Evolutionary conservation across 2,888 invertebrate genomes (phyloP), one percentile per base, ranked within the genome.

Genomic region (Blomia tropicalis): DNA sequence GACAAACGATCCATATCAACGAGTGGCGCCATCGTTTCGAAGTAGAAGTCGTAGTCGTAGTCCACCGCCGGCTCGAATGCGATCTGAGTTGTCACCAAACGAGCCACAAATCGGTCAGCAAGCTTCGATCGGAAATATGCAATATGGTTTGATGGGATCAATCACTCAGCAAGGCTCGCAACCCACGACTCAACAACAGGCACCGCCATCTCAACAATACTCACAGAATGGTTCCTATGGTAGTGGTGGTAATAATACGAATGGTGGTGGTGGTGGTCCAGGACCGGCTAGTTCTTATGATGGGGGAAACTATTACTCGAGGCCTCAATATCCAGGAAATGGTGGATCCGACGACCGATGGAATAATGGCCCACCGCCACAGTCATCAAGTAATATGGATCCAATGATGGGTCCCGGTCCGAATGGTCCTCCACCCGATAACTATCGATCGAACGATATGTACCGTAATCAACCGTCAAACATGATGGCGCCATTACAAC

Each of bases 241-340:
- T n/a, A 7, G 43, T 3, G 23, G 27, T n/a, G 5, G 43, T 3
- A 59, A 59, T 59, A 43, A 7, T 17, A 36, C 36, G 7, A 47
- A 47, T n/a, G 41, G 41, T n/a, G 41, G 41, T n/a, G 41, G 41
- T 41, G 51, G 51, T 47, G 22, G 22, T 47, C 51, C 22, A 11
- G 14, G 7, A 19, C 27, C 51, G n/a, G 7, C 22, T 27, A n/a
- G 51, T 22, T n/a, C 51, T 47, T 47, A 54, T 54, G 25, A 54
- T 54, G 22, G 7, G 11, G 29, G 29, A 3, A 56, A 31, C 29
- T 36, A 36, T 36, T 36, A 36, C 17, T 30, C 22, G 31, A 43
- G 58, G 44, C 62, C 43, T 32, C 32, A 43, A 59, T 62, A 51
- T 27, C 43, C 32, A 58, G 44, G 30, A 31, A 58, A 43, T 43